These are phyloP conservation scores for Spondyliosoma cantharus DNA, from an alignment of 2,797 vertebrate species.

Conservation along the genomic window DNA sequence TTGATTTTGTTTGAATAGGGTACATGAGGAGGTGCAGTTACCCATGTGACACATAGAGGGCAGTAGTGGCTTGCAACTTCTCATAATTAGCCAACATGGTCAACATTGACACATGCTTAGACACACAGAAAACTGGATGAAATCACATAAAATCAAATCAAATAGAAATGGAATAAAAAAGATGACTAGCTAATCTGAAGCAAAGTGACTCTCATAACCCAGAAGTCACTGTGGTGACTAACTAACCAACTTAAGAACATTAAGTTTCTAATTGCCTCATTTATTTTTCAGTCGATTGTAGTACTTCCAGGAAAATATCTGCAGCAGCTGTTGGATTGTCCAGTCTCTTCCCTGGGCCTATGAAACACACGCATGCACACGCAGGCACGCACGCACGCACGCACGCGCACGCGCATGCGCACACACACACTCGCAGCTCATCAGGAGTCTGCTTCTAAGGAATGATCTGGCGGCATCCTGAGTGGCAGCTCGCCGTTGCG, in stretches of 20 bases:
- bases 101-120: conserved; percentile 26
- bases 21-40: conserved; percentile 43
- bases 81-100: conserved; percentile 14
- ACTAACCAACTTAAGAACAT: conserved; percentile 18
- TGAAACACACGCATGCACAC: conserved; percentile 22
- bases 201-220: not conserved
- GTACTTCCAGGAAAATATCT: conserved; percentile 50
- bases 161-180: not conserved
- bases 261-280: conserved; percentile 13
- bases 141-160: conserved; percentile 22
- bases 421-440: conserved; percentile 40
- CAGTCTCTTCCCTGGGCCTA: conserved; percentile 17
- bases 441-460: conserved; percentile 51
- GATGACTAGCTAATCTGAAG: not conserved
- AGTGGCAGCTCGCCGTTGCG: conserved; percentile 57
- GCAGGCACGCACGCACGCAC: conserved; percentile 23
- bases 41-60: conserved; percentile 70
- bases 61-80: conserved; percentile 67
- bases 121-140: conserved; percentile 27
- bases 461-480: conserved; percentile 62
- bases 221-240: conserved; percentile 18
- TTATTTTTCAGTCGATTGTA: conserved; percentile 36
- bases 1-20: conserved; percentile 13
- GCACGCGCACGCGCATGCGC: not conserved
- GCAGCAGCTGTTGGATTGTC: conserved; percentile 56